Conservation (phyloP, 2,113 vertebrate genomes). For the Atractosteus spatula region DNA sequence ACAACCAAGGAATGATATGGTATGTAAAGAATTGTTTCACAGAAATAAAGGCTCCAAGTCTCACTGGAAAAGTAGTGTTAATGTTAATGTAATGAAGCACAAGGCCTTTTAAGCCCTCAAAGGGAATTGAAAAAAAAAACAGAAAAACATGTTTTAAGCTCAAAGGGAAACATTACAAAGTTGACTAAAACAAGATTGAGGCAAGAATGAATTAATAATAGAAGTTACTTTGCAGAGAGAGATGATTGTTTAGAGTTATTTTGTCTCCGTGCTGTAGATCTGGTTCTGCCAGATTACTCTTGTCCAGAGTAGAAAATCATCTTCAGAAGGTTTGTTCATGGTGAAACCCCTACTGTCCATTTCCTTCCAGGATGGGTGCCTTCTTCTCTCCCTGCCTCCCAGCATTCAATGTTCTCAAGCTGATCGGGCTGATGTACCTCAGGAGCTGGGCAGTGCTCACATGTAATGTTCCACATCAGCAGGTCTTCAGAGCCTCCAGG, state of each 20-base stretch:
- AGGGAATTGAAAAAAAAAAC: no score
- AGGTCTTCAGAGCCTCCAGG: constrained; percentile 96
- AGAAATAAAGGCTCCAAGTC: no score
- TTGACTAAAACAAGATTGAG: no score
- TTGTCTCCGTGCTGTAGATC: background rate
- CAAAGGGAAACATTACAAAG: no score
- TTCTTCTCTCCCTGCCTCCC: constrained; percentile 97
- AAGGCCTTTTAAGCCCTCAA: no score
- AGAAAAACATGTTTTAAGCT: no score
- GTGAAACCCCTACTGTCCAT: constrained; percentile 21
- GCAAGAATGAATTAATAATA: no score
- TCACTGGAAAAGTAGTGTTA: no score
- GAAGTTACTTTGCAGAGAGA: no score
- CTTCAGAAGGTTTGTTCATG: constrained; percentile 19
- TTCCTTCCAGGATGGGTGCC: constrained; percentile 86
- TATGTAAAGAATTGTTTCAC: constrained; percentile 49
- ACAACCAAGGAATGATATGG: constrained; percentile 99
- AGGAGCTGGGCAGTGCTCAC: constrained; percentile 97
- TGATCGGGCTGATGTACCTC: constrained; percentile 96
- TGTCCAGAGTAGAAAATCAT: constrained; percentile 41
- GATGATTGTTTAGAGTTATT: no score
- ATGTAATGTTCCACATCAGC: constrained; percentile 95
- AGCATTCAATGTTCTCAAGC: constrained; percentile 93
- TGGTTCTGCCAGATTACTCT: constrained; percentile 24
- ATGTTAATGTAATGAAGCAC: no score